A percentile compares a stretch with the other conserved stretches of the same genome.
Evolutionary conservation across 1,140 invertebrate genomes (phyloP).

Genomic region (Conus betulinus): DNA sequence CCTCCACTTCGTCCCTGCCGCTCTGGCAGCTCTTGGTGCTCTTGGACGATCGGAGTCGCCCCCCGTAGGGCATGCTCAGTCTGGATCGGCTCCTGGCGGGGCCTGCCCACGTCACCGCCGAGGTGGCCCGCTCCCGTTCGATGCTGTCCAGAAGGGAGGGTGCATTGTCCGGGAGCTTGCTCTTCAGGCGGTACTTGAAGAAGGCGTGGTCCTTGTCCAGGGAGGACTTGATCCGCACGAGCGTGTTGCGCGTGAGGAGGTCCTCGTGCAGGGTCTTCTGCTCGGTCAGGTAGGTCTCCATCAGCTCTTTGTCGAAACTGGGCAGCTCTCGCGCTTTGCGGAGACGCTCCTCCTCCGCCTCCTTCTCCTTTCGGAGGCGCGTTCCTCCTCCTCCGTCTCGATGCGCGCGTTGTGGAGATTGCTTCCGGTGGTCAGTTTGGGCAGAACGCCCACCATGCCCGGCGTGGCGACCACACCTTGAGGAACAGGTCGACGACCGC

Average conservation of each 20-base stretch:
- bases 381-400: constrained; percentile 27
- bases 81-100: background rate
- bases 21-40: constrained; percentile 17
- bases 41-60: background rate
- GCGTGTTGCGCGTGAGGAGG: constrained; percentile 49
- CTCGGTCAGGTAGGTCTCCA: constrained; percentile 49
- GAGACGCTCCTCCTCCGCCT: constrained; percentile 12
- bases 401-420: constrained; percentile 17
- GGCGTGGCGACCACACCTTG: constrained; percentile 3
- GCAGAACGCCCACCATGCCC: constrained; percentile 24
- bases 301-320: constrained; percentile 42
- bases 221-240: constrained; percentile 41
- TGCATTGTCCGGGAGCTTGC: constrained; percentile 31
- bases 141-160: constrained; percentile 17
- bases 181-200: constrained; percentile 43
- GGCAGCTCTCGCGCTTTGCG: constrained; percentile 42
- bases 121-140: constrained; percentile 22
- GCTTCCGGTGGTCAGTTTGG: background rate
- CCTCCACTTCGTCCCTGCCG: background rate
- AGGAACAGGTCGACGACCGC: background rate
- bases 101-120: background rate
- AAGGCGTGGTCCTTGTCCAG: constrained; percentile 41
- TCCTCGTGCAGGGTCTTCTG: constrained; percentile 51
- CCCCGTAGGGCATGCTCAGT: background rate
- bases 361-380: background rate